Evolutionary conservation across 2,113 vertebrate species (phyloP), one percentile per base, ranked within the genome.

Genomic region (Damaliscus lunatus): DNA sequence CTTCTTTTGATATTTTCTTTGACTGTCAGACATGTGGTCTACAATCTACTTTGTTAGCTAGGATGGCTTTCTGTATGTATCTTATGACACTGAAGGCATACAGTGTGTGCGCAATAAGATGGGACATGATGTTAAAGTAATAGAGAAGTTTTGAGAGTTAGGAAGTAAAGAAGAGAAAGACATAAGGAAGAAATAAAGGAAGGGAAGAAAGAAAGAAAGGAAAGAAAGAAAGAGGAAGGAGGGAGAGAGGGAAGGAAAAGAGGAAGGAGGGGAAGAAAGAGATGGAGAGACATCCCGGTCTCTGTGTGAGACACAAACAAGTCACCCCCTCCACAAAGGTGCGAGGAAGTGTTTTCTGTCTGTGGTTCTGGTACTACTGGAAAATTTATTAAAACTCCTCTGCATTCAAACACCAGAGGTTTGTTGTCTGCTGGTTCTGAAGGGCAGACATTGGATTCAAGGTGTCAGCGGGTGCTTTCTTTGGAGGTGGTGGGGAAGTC

Each of bases 1-100:
- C 23, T 98, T 97, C 43, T 19, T 92, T 91, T 43, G 50, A 94
- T n/a, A 21, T 29, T 71, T 48, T 90, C 55, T 64, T 59, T 86
- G 13, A 84, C 57, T 36, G 10, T 81, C 52, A 77, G 6, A 31
- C 67, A 4, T 23, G n/a, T 40, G 43, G 31, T 74, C 31, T 81
- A 97, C 67, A 83, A 48, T 59, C 53, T 55, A 90, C 64, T 81
- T 91, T 10, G 29, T 94, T 92, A 77, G 14, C 25, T 88, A 21
- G 10, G 10, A 64, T 48, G 23, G 4, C 23, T 43, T n/a, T 48
- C 19, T 57, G 53, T 91, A 60, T 53, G 0, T 92, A 46, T 64
- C 57, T 50, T 80, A 71, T 93, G 46, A 85, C 71, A 88, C 17
- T 62, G 43, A 87, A 25, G 12, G 62, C 6, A 25, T 55, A 57